A percentile compares a stretch with the other conserved stretches of the same genome.
Evolutionary conservation across 2,888 invertebrate genomes (phyloP).

Genomic region (Pristionchus japonicus): DNA sequence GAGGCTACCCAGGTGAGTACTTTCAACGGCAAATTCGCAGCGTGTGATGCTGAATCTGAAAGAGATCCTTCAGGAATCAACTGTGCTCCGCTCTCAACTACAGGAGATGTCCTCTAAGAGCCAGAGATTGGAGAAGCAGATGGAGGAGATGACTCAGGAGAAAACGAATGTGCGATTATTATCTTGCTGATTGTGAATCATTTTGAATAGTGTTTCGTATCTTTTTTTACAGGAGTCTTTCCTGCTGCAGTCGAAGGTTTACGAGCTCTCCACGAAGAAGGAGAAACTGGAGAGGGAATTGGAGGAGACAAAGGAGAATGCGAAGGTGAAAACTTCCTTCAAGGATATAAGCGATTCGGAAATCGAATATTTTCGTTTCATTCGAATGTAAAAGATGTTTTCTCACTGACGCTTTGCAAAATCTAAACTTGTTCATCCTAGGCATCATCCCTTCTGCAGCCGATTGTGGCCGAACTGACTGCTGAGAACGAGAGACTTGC

Average conservation of each 20-base stretch:
- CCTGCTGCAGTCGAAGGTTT: neutral
- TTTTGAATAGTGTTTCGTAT: neutral
- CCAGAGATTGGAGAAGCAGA: neutral
- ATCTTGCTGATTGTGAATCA: too few species aligned
- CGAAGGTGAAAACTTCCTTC: too few species aligned
- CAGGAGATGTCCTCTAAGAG: neutral
- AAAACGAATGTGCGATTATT: neutral
- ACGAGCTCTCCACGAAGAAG: neutral
- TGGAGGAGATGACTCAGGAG: neutral
- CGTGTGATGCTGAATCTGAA: too few species aligned
- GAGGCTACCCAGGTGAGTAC: too few species aligned
- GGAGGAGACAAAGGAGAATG: neutral
- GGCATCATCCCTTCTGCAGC: neutral
- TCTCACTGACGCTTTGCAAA: too few species aligned
- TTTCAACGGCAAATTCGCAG: too few species aligned
- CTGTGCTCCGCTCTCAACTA: neutral
- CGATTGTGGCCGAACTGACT: neutral
- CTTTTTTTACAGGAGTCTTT: neutral
- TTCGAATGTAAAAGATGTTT: too few species aligned
- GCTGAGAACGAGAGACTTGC: neutral
- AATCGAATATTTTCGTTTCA: neutral
- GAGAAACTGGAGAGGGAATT: neutral
- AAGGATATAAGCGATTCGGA: too few species aligned
- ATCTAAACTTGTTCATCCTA: neutral
- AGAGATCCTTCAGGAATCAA: too few species aligned